phyloP scores from a whole-genome alignment of 2,797 vertebrate species.

The Eulemur coronatus region DNA sequence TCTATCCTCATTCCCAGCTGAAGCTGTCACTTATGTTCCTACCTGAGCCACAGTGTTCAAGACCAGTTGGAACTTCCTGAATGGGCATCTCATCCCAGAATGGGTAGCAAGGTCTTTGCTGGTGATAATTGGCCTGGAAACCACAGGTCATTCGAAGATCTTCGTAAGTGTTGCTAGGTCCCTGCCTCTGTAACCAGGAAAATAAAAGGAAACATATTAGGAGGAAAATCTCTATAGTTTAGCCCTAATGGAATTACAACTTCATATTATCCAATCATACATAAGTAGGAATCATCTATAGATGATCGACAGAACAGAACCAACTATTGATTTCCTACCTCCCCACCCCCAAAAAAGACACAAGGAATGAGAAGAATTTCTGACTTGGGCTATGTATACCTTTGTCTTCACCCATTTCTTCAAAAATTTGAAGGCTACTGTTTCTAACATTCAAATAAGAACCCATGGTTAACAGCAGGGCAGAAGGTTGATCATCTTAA shows the following conservation, averaged over 20 bases:
- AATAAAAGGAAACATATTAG: not conserved
- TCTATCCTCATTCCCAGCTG: not conserved
- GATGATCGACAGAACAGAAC: not conserved
- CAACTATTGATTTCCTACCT: not conserved
- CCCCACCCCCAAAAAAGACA: not conserved
- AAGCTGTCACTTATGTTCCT: constrained; percentile 74
- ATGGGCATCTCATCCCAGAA: constrained; percentile 90
- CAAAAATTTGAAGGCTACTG: not conserved
- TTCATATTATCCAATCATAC: not conserved
- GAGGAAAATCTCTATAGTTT: not conserved
- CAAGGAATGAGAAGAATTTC: not conserved
- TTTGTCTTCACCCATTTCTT: not conserved
- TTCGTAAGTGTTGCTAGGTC: constrained; percentile 83
- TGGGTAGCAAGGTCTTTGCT: constrained; percentile 86
- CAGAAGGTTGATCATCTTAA: not conserved
- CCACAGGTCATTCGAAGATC: constrained; percentile 87
- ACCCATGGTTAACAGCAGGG: not conserved
- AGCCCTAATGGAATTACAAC: not conserved
- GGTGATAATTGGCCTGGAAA: constrained; percentile 89
- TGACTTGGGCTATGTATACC: not conserved
- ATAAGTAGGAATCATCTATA: not conserved
- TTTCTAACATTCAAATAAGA: constrained; percentile 5
- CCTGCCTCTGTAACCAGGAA: constrained; percentile 87
- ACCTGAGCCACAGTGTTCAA: constrained; percentile 91
- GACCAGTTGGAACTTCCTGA: constrained; percentile 95